Base-by-base conservation (phyloP, 2,113 vertebrate genomes). In the Caretta caretta region DNA sequence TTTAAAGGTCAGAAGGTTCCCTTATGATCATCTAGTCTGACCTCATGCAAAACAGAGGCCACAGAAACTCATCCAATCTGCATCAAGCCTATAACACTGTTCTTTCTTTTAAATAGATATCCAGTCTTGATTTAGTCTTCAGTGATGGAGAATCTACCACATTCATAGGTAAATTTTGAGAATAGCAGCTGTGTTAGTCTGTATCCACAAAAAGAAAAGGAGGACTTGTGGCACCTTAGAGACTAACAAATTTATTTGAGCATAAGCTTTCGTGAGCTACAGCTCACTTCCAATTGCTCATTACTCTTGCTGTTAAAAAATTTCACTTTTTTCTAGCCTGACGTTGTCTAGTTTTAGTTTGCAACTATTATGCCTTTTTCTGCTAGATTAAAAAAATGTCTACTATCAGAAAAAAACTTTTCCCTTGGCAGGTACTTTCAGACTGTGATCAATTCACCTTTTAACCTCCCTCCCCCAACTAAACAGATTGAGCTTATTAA, bases 51-150 rank as follows among this genome's bases (percentile, higher is more conserved):
- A 80, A 83, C 5, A 17, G 16, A 22, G 42, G 25, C 46, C 53
- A 20, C 84, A 85, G 87, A 91, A 82, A 22, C 56, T 83, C 48
- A 86, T 12, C 48, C 25, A 82, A 92, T 87, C 59, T 86, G 35
- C n/a, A n/a, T 85, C 5, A 50, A 87, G 31, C 2, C 4, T 1
- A 0, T 48, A 92, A 83, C 42, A 90, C 76, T 31, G 17, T 93
- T 92, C 14, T 50, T 91, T 92, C 83, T 90, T 94, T 80, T 48
- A 81, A 91, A 89, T 56, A 90, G 48, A 83, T 38, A 42, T 3
- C 75, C 65, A 11, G 20, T 84, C 80, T 89, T 85, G 56, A 93
- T 87, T 90, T 78, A 85, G 8, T 24, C 24, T 89, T 87, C 1
- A 19, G 25, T 69, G 27, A 85, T 72, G 4, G 4, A 96, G 62